Base-by-base conservation (phyloP, 2,888 invertebrate genomes). In the Ornithoptera alexandrae region DNA sequence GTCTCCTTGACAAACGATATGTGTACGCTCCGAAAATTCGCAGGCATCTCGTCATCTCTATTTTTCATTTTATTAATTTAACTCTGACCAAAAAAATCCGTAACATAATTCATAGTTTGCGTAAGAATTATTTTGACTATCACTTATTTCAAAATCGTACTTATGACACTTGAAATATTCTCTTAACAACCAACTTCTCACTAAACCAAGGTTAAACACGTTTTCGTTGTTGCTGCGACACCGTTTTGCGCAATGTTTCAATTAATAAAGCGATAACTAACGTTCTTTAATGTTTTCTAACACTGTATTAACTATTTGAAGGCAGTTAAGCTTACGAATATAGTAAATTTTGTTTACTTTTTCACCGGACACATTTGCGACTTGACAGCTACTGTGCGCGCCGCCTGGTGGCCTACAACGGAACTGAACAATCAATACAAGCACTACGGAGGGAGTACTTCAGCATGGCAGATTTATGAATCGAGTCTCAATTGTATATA, bases 21-120 rank as follows among this genome's bases (percentile, higher is more conserved):
- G 88, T 87, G 80, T 91, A 92, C 62, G 90, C 90, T 71, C 90
- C 85, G 77, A 84, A 89, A 79, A 91, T 85, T 74, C 87, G 84
- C 74, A 89, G 76, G 79, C 92, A 92, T 87, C 81, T 85, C 84
- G 83, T 80, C 91, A 92, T 92, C 76, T 83, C 89, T 78, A 78
- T 75, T 75, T 78, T 73, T 79, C 90, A 91, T 90, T 76, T 79
- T 89, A 71, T 77, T 71, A 74, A 71, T 64, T 72, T 69, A 69
- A 65, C 30, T 53, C 7, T 53, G 17, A 3, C 12, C n/a, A 53
- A 50, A 63, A 60, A 60, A 12, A 22, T 60, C 8, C 36, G 7
- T n/a, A 62, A 50, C 22, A 24, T 8, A 24, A 24, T 63, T 15
- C 22, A 8, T 53, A 30, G 4, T 30, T 39, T 61, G 8, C n/a